Percentiles rank a stretch among this genome's conserved stretches.
phyloP scores from a whole-genome alignment of 1,140 invertebrate genomes.

The Lordiphosa collinella region DNA sequence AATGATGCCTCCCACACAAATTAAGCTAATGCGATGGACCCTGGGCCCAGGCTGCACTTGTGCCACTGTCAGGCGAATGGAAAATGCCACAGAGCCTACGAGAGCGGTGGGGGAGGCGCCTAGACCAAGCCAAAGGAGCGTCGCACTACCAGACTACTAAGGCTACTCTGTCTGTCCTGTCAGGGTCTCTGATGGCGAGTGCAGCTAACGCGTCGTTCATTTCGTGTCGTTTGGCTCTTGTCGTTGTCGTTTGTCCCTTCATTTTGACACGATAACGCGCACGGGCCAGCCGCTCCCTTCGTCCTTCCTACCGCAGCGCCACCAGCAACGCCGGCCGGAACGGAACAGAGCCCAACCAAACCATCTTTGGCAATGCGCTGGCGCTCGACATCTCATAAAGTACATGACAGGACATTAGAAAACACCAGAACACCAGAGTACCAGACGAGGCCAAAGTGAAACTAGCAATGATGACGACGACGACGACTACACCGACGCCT shows the following conservation, averaged over 20 bases:
- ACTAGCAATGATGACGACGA: slow-evolving; percentile 16
- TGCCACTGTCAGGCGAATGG: slow-evolving; percentile 52
- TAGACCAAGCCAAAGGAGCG: slow-evolving; percentile 35
- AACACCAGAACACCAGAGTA: slow-evolving; percentile 51
- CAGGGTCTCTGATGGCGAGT: slow-evolving; percentile 3
- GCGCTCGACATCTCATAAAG: slow-evolving; percentile 77
- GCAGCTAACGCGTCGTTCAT: slow-evolving; percentile 35
- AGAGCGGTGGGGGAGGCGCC: slow-evolving; percentile 4
- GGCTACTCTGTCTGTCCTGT: slow-evolving; percentile 30
- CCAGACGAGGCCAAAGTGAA: slow-evolving; percentile 19
- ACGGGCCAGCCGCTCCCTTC: slow-evolving; percentile 9
- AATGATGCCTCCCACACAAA: slow-evolving; percentile 67
- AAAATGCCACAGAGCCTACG: slow-evolving; percentile 50
- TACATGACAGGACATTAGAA: slow-evolving; percentile 78
- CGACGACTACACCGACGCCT: slow-evolving; percentile 48
- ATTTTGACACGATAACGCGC: slow-evolving; percentile 76
- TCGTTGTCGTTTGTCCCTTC: slow-evolving; percentile 75
- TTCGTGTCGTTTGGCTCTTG: slow-evolving; percentile 67
- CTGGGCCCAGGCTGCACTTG: slow-evolving; percentile 54
- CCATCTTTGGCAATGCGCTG: slow-evolving; percentile 75
- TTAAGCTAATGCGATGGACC: slow-evolving; percentile 66
- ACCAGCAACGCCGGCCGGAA: no score
- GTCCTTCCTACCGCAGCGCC: no score
- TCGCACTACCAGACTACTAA: slow-evolving; percentile 5
- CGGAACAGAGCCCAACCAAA: slow-evolving; percentile 9